Evolutionary conservation across 2,888 invertebrate genomes (phyloP).

Genomic region (Rotaria sp.): DNA sequence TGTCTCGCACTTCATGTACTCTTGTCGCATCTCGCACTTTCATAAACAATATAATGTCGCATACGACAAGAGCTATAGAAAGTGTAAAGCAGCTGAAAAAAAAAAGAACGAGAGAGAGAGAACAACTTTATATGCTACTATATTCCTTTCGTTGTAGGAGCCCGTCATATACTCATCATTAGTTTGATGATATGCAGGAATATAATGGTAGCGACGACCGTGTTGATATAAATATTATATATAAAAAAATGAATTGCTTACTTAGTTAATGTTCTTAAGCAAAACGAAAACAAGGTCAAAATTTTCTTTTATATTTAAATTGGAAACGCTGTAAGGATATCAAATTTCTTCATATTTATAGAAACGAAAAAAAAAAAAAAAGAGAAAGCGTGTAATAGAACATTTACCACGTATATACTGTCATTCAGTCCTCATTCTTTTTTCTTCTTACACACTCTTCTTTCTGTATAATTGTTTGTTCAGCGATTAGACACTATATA

Average conservation of each 20-base stretch:
- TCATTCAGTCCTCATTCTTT: not conserved
- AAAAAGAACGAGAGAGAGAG: not conserved
- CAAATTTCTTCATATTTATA: not conserved
- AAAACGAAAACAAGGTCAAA: slow-evolving; percentile 1
- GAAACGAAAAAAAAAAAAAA: not conserved
- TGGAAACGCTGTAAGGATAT: not conserved
- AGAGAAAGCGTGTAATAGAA: not conserved
- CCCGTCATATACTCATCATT: slow-evolving; percentile 7
- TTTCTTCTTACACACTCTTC: not conserved
- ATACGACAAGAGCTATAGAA: not conserved
- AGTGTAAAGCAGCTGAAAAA: not conserved
- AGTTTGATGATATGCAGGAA: not conserved
- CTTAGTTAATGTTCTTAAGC: not conserved
- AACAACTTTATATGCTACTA: not conserved
- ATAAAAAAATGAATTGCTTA: not conserved
- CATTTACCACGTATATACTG: not conserved
- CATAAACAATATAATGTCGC: not conserved
- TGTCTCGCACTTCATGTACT: not conserved
- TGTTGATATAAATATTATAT: not conserved
- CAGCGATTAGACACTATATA: slow-evolving; percentile 14
- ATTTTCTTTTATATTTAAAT: not conserved
- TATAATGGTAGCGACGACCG: not conserved
- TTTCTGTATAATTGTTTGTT: not conserved
- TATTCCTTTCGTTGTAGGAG: not conserved
- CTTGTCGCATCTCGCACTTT: not conserved